phyloP scores from a whole-genome alignment of 2,113 vertebrate species.

The Patagioenas fasciata region DNA sequence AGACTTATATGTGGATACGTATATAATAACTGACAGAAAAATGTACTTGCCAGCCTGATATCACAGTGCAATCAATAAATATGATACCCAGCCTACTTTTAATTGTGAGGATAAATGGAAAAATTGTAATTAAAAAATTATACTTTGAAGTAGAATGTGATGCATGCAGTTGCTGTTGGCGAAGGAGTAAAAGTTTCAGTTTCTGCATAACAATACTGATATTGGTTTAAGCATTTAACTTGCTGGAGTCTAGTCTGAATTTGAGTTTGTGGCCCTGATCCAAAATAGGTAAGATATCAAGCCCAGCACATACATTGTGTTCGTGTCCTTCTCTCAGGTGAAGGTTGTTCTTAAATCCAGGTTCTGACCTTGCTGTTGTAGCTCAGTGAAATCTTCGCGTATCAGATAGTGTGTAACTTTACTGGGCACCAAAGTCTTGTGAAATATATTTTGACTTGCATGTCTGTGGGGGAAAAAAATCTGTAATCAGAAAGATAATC shows the following conservation, averaged over 20 bases:
- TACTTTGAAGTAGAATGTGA: neutral
- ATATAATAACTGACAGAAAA: neutral
- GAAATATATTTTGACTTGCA: neutral
- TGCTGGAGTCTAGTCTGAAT: neutral
- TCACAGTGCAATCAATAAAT: neutral
- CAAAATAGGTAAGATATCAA: neutral
- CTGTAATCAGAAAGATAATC: neutral
- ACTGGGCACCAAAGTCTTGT: neutral
- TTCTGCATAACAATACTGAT: rapidly evolving
- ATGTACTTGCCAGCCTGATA: neutral
- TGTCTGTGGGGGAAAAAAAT: rapidly evolving
- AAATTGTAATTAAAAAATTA: neutral
- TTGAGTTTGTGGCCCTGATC: neutral
- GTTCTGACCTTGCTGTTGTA: neutral
- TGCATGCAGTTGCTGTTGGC: rapidly evolving
- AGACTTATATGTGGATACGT: neutral
- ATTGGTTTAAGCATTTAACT: neutral
- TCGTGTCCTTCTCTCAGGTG: neutral
- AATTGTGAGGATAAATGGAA: neutral
- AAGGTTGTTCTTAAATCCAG: neutral
- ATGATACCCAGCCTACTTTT: neutral
- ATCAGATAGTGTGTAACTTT: neutral
- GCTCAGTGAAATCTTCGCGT: rapidly evolving
- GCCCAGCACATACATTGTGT: neutral
- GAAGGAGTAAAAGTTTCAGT: neutral